These are phyloP conservation scores for Eupelmus urozonus DNA, from an alignment of 2,888 invertebrate genomes.

Conservation along the genomic window DNA sequence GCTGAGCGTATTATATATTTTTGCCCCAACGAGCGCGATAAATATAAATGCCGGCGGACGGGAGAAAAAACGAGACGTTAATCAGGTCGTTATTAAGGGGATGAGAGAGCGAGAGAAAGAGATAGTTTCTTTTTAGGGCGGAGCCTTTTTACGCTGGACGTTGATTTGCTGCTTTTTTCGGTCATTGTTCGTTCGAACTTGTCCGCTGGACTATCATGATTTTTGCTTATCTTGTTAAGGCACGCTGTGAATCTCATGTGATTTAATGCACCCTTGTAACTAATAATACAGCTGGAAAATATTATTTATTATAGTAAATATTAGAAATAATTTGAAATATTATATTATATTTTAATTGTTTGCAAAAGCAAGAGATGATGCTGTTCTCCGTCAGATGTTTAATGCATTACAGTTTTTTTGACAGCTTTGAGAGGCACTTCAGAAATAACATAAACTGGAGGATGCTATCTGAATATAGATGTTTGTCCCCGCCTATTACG, in stretches of 20 bases:
- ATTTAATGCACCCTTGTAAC: too few relatives aligned
- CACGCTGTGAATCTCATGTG: too few relatives aligned
- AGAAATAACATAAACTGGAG: constrained; percentile 5
- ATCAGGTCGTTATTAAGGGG: constrained; percentile 46
- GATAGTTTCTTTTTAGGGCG: background rate
- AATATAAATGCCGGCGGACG: constrained; percentile 20
- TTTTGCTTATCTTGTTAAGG: too few relatives aligned
- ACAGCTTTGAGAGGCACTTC: background rate
- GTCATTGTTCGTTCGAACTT: background rate
- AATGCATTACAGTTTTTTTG: constrained; percentile 10
- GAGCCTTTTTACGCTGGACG: constrained; percentile 1
- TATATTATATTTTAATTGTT: too few relatives aligned
- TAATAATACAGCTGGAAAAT: too few relatives aligned
- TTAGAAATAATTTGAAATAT: too few relatives aligned
- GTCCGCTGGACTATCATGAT: background rate
- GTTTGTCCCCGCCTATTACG: constrained; percentile 43
- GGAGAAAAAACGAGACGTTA: constrained; percentile 32
- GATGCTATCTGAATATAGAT: constrained; percentile 18
- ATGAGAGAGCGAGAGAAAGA: constrained; percentile 11
- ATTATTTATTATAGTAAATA: too few relatives aligned
- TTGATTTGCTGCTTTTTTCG: background rate
- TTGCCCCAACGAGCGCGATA: constrained; percentile 13
- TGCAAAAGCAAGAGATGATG: too few relatives aligned
- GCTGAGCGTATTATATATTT: background rate
- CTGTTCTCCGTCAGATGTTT: too few relatives aligned